Conservation (phyloP, 2,113 vertebrate species). For the Salminus brasiliensis region DNA sequence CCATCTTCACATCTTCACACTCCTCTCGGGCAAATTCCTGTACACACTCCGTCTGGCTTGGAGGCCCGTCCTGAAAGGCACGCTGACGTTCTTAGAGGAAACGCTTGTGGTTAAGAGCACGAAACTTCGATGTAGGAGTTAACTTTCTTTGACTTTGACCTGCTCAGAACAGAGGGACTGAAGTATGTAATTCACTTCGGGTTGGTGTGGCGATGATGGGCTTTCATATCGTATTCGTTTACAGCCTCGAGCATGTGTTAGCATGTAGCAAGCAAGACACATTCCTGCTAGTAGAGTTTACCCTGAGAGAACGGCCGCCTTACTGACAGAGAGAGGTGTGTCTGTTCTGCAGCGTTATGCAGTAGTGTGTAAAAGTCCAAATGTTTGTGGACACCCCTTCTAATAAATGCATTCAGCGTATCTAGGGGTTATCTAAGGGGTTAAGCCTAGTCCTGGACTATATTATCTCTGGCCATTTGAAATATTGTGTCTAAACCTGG, state of each 20-base stretch:
- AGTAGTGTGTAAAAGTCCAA: too few relatives aligned
- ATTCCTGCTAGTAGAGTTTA: conserved; percentile 69
- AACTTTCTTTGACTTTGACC: conserved; percentile 11
- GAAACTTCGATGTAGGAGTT: not conserved
- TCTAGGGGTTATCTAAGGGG: too few relatives aligned
- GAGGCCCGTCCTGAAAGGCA: conserved; percentile 5
- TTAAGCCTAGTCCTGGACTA: too few relatives aligned
- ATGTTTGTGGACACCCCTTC: too few relatives aligned
- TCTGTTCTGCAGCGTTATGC: too few relatives aligned
- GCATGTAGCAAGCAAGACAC: conserved; percentile 70
- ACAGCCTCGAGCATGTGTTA: conserved; percentile 54
- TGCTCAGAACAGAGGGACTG: not conserved
- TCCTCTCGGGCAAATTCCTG: conserved; percentile 86
- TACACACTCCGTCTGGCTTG: too few relatives aligned
- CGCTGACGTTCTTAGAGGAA: conserved; percentile 6
- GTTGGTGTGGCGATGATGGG: not conserved
- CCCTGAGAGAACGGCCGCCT: conserved; percentile 77
- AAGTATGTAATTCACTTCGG: conserved; percentile 23
- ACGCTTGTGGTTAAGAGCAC: conserved; percentile 30
- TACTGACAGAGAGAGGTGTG: conserved; percentile 72
- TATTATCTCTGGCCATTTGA: too few relatives aligned
- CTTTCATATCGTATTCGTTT: conserved; percentile 18
- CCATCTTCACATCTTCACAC: conserved; percentile 67
- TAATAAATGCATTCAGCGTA: too few relatives aligned
- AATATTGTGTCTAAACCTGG: too few relatives aligned